phyloP scores from a whole-genome alignment of 2,113 vertebrate species.

The Dicaeum eximium region DNA sequence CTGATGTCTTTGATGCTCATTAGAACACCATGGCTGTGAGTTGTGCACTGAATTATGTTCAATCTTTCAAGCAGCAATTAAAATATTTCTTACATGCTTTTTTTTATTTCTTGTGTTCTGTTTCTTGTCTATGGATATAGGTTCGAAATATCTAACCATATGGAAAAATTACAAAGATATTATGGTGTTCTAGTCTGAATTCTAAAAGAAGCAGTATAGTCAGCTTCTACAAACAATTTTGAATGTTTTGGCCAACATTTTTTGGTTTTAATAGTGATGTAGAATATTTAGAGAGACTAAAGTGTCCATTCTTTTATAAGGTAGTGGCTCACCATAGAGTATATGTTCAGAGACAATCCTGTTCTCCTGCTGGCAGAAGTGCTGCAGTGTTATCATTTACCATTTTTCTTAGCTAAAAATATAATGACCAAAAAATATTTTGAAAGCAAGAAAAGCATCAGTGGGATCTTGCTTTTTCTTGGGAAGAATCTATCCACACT shows the following conservation, averaged over 20 bases:
- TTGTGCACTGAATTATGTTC: background rate
- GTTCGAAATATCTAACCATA: background rate
- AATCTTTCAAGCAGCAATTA: background rate
- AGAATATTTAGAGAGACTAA: background rate
- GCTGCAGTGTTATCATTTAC: background rate
- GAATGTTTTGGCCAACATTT: background rate
- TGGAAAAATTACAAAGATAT: background rate
- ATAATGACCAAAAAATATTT: background rate
- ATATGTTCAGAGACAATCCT: background rate
- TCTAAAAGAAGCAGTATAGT: background rate
- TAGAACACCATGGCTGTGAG: background rate
- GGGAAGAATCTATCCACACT: background rate
- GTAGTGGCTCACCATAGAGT: background rate
- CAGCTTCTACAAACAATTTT: background rate
- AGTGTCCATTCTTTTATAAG: background rate
- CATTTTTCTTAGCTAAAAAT: background rate
- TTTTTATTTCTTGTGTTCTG: background rate
- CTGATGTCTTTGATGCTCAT: background rate
- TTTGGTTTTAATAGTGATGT: background rate
- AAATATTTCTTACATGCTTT: background rate
- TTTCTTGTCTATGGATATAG: background rate
- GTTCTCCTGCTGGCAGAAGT: background rate
- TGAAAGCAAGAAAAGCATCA: background rate
- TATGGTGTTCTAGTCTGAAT: background rate
- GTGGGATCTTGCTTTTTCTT: background rate